Percentiles rank a stretch among this genome's conserved stretches.
Evolutionary conservation across 2,113 vertebrate genomes (phyloP).

Genomic region (Platysteira castanea): DNA sequence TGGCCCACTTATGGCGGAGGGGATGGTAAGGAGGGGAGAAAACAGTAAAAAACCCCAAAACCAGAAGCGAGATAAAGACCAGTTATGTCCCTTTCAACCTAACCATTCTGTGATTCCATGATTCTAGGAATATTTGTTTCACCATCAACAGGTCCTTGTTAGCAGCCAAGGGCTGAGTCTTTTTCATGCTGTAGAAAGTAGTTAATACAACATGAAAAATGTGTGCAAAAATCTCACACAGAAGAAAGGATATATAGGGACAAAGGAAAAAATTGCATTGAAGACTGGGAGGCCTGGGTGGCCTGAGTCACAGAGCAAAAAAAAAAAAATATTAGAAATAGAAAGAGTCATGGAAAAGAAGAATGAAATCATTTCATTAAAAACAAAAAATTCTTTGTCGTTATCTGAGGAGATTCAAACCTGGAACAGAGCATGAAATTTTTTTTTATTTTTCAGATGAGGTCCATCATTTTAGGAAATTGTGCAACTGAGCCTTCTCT

Average conservation of each 20-base stretch:
- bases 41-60: background rate
- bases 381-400: background rate
- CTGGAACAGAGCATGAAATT: fast-evolving
- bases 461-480: background rate
- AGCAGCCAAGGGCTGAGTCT: background rate
- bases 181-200: background rate
- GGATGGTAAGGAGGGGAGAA: background rate
- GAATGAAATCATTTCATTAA: background rate
- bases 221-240: background rate
- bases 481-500: background rate
- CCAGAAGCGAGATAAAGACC: background rate
- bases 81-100: background rate
- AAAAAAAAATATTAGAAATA: background rate
- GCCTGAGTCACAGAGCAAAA: background rate
- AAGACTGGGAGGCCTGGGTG: background rate
- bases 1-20: fast-evolving
- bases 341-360: background rate
- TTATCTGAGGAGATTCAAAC: background rate
- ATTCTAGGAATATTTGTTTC: background rate
- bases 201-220: background rate
- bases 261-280: background rate
- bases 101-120: background rate
- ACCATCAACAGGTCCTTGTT: background rate
- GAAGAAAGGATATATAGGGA: background rate
- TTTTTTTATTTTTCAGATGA: background rate